A percentile compares a stretch with the other conserved stretches of the same genome.
phyloP scores from a whole-genome alignment of 1,140 invertebrate genomes.

The Drosophila quadrilineata region DNA sequence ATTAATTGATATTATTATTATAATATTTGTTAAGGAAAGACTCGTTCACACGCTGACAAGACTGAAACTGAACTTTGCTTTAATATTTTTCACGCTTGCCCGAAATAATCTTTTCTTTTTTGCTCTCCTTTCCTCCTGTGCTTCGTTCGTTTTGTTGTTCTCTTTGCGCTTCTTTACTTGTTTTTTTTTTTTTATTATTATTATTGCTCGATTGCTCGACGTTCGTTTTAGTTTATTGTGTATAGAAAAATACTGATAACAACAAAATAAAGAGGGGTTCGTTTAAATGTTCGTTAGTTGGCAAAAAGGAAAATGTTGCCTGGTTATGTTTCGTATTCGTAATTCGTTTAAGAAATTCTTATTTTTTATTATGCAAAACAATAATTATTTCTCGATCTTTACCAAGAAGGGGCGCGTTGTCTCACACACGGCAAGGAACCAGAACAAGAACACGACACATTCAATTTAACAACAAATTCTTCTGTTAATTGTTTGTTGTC shows the following conservation, averaged over 20 bases:
- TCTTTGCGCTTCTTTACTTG: too few relatives aligned
- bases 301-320: slow-evolving; percentile 15
- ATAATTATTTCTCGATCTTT: slow-evolving; percentile 20
- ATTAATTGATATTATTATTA: too few relatives aligned
- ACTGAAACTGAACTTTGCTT: slow-evolving; percentile 39
- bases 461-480: too few relatives aligned
- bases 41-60: slow-evolving; percentile 33
- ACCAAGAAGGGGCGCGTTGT: too few relatives aligned
- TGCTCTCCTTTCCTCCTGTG: neutral
- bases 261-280: slow-evolving; percentile 38
- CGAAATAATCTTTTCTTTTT: slow-evolving; percentile 21
- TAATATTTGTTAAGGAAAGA: too few relatives aligned
- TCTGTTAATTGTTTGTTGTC: neutral
- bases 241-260: slow-evolving; percentile 66
- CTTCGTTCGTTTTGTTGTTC: slow-evolving; percentile 12
- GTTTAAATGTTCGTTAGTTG: slow-evolving; percentile 67
- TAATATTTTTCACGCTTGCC: slow-evolving; percentile 34
- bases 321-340: slow-evolving; percentile 27
- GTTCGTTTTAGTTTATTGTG: slow-evolving; percentile 38
- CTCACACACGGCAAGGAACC: too few relatives aligned
- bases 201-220: slow-evolving; percentile 9
- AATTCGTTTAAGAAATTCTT: slow-evolving; percentile 18
- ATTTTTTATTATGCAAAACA: slow-evolving; percentile 15
- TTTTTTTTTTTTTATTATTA: slow-evolving; percentile 10
- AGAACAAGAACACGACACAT: too few relatives aligned